These are phyloP conservation scores for Lucilia cuprina DNA, from an alignment of 1,140 invertebrate species.

Conservation along the genomic window DNA sequence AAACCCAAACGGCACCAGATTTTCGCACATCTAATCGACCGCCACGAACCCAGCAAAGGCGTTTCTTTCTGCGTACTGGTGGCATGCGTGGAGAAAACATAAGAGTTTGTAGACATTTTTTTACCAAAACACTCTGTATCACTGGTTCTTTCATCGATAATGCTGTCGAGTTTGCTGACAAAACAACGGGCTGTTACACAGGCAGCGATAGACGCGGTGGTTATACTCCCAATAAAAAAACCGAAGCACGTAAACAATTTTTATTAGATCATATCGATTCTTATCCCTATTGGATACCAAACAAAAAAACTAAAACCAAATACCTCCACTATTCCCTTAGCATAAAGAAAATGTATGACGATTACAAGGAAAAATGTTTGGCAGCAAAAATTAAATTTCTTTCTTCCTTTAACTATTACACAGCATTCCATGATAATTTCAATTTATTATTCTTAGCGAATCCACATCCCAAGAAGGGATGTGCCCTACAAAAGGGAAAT, in stretches of 20 bases:
- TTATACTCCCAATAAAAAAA: slow-evolving; percentile 20
- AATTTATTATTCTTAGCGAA: background rate
- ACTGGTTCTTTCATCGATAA: slow-evolving; percentile 13
- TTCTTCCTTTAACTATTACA: slow-evolving; percentile 4
- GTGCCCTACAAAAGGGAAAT: slow-evolving; percentile 18
- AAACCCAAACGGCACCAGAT: slow-evolving; percentile 15
- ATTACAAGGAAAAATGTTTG: slow-evolving; percentile 33
- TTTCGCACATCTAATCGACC: slow-evolving; percentile 33
- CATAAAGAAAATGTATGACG: slow-evolving; percentile 35
- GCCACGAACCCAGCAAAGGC: slow-evolving; percentile 15
- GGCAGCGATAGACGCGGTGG: slow-evolving; percentile 28
- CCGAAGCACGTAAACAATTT: background rate
- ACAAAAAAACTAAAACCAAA: slow-evolving; percentile 35
- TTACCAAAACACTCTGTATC: slow-evolving; percentile 25
- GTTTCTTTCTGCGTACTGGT: slow-evolving; percentile 24
- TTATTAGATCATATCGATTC: slow-evolving; percentile 32
- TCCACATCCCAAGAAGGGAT: background rate
- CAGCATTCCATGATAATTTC: slow-evolving; percentile 32
- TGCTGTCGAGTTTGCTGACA: slow-evolving; percentile 31
- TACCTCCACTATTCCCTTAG: slow-evolving; percentile 35
- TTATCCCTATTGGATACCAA: slow-evolving; percentile 38
- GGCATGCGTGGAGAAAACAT: slow-evolving; percentile 32
- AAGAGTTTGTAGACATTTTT: slow-evolving; percentile 35
- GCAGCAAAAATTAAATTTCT: background rate
- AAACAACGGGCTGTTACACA: slow-evolving; percentile 26